phyloP scores from a whole-genome alignment of 2,888 invertebrate species.

The Xylocampa areola region DNA sequence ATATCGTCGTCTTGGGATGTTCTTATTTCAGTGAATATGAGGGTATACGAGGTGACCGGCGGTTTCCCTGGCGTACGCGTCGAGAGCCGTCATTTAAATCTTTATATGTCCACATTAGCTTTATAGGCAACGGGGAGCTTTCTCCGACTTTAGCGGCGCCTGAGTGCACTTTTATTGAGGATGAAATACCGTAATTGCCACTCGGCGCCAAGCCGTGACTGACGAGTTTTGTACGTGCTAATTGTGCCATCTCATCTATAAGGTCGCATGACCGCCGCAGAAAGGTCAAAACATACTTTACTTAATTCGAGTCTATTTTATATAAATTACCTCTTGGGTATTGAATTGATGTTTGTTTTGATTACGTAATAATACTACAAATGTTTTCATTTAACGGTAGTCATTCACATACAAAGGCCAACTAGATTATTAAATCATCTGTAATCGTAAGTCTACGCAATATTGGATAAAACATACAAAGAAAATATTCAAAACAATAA shows the following conservation, averaged over 20 bases:
- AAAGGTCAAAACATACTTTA: conserved; percentile 61
- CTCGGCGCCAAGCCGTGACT: conserved; percentile 83
- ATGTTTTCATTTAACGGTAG: conserved; percentile 18
- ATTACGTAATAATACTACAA: conserved; percentile 29
- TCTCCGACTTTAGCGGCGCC: conserved; percentile 79
- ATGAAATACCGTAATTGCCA: conserved; percentile 87
- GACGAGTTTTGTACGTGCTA: conserved; percentile 84
- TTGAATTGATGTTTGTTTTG: conserved; percentile 43
- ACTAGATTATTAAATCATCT: conserved; percentile 9
- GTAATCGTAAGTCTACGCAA: conserved; percentile 19
- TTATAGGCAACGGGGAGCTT: conserved; percentile 83
- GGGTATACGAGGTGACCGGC: conserved; percentile 36
- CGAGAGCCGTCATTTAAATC: conserved; percentile 82
- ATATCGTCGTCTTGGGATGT: conserved; percentile 40
- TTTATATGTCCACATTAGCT: conserved; percentile 87
- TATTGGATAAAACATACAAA: conserved; percentile 64
- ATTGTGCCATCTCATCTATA: conserved; percentile 77
- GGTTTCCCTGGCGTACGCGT: conserved; percentile 50
- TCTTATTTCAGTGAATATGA: conserved; percentile 27
- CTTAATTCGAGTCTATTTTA: conserved; percentile 50
- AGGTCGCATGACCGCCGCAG: conserved; percentile 60
- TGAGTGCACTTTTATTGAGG: conserved; percentile 88
- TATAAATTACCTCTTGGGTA: conserved; percentile 54
- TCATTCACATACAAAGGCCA: neutral
- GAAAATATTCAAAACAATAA: conserved; percentile 88